Conservation (phyloP, 1,140 invertebrate genomes). For the Trachymyrmex cornetzi region DNA sequence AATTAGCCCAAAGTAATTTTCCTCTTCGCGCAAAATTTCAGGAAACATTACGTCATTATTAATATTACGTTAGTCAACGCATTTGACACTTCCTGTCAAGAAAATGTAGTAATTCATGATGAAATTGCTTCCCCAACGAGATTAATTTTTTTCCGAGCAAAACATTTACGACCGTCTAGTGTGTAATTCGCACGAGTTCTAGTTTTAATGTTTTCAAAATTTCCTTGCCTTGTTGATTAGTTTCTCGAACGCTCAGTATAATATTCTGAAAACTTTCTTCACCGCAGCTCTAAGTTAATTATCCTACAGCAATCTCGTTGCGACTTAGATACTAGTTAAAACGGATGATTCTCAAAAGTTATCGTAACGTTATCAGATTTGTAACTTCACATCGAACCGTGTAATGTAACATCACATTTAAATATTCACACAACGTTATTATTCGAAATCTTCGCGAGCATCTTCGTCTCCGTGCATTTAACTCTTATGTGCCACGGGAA, state of each 20-base stretch:
- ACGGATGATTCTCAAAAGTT: constrained; percentile 22
- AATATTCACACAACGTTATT: neutral
- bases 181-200: neutral
- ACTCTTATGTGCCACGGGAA: neutral
- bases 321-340: constrained; percentile 32
- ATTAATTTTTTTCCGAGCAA: constrained; percentile 21
- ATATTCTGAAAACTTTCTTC: constrained; percentile 28
- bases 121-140: neutral
- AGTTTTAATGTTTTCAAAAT: constrained; percentile 34
- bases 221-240: constrained; percentile 35
- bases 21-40: neutral
- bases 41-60: constrained; percentile 9
- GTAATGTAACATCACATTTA: constrained; percentile 6
- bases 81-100: neutral
- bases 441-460: neutral
- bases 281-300: constrained; percentile 21
- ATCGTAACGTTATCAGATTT: constrained; percentile 23
- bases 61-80: neutral
- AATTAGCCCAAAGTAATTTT: constrained; percentile 45
- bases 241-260: neutral
- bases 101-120: neutral
- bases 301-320: constrained; percentile 36
- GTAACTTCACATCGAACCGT: neutral
- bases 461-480: neutral
- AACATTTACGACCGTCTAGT: constrained; percentile 10